Percentiles rank a stretch among this genome's conserved stretches.
Conservation (phyloP, 1,140 invertebrate species). For the Heliconius congener region DNA sequence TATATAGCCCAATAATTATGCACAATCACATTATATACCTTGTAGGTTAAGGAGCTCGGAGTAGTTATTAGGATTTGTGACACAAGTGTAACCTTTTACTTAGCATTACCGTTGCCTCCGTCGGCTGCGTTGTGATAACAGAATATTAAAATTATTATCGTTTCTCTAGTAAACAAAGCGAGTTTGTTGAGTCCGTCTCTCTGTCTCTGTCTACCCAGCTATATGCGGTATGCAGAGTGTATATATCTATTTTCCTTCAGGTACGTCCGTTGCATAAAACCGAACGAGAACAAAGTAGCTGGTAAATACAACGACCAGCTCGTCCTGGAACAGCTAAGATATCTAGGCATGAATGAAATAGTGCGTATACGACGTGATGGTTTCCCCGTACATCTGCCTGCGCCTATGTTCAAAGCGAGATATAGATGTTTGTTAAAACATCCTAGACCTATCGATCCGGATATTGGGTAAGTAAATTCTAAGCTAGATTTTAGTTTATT, state of each 20-base stretch:
- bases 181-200: no score
- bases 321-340: constrained; percentile 94
- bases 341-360: constrained; percentile 97
- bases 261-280: constrained; percentile 97
- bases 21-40: no score
- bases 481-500: not conserved
- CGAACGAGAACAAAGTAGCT: constrained; percentile 93
- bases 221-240: no score
- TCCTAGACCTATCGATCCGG: constrained; percentile 78
- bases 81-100: no score
- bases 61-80: no score
- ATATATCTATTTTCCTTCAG: constrained; percentile 61
- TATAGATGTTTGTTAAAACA: constrained; percentile 87
- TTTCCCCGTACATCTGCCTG: constrained; percentile 93
- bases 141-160: no score
- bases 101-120: no score
- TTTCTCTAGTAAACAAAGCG: no score
- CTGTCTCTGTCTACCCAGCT: no score
- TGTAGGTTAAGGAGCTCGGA: no score
- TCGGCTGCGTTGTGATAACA: no score
- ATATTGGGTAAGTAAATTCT: constrained; percentile 74
- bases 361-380: constrained; percentile 96
- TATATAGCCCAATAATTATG: no score
- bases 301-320: constrained; percentile 91
- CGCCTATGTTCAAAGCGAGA: constrained; percentile 89